Base-by-base conservation (phyloP, 92 coral and sea anemone genomes). In the Parazoanthus darwini region DNA sequence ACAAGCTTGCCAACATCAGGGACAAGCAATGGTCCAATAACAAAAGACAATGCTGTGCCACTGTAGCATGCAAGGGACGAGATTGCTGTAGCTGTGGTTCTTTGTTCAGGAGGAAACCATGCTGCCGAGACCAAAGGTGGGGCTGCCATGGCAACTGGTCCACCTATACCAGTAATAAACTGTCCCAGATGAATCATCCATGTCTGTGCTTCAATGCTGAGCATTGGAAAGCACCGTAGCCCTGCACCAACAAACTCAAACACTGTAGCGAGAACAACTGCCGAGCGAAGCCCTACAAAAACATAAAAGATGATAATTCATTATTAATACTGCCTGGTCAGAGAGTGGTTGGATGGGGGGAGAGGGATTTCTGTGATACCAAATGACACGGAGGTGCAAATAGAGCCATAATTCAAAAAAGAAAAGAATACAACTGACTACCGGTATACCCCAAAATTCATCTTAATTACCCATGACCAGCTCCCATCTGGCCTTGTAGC, bases 101-200 rank as follows among this genome's bases (percentile, higher is more conserved):
- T 92, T 79, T 97, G 99, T 46, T 94, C 92, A 1, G 99, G 99
- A 4, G 99, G 99, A 48, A 97, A 97, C 99, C 99, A 97, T 43
- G 99, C 96, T 2, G 99, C 96, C 8, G 99, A 97, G 38, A 97
- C 92, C 77, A 97, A 78, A 26, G 99, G 94, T 7, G 99, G 93
- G 58, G 99, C 98, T 72, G 99, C 98, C 99, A 97, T 95, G 56
- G 98, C 98, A 74, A 94, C 95, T 8, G 99, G 99, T 1, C 99
- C 99, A 38, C 96, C 98, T 51, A 97, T 80, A 42, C 98, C 99
- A n/a, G 95, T 92, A 50, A 97, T 92, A 74, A 97, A 94, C 92
- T 97, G 99, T 4, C 97, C 99, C 78, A 88, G 46, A 82, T 97
- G 99, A 71, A 97, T 95, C 5, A 97, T 88, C 85, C 88, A 88